Conservation (phyloP, 64 coral and sea anemone species). For the Astreopora myriophthalma region DNA sequence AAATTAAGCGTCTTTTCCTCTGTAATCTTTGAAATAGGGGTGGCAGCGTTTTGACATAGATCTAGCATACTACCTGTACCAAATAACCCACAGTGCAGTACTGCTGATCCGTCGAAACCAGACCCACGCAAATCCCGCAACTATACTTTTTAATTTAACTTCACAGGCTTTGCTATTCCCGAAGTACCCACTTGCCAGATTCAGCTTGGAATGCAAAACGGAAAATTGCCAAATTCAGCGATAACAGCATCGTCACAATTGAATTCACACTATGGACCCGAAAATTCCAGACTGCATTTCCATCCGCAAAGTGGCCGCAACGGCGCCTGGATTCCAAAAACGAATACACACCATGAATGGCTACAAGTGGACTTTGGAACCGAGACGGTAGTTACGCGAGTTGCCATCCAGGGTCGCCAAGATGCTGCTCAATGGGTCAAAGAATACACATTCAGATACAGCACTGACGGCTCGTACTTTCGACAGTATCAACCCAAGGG, state of each 20-base stretch:
- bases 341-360: neutral
- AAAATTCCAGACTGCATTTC: constrained; percentile 13
- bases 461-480: neutral
- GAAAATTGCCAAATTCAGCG: neutral
- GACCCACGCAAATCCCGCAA: neutral
- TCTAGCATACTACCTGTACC: too few species aligned
- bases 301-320: neutral
- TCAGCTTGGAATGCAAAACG: constrained; percentile 22
- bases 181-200: neutral
- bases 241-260: neutral
- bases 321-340: constrained; percentile 5
- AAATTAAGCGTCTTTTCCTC: too few species aligned
- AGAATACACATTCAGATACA: constrained; percentile 5
- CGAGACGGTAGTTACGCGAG: neutral
- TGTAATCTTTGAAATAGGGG: too few species aligned
- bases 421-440: constrained; percentile 13
- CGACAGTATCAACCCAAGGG: neutral
- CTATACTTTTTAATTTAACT: neutral
- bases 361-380: constrained; percentile 26
- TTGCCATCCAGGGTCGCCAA: constrained; percentile 2
- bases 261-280: neutral
- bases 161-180: neutral
- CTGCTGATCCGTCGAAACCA: too few species aligned
- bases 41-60: too few species aligned
- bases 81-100: too few species aligned